Conservation (phyloP, 2,888 invertebrate species). For the Tuberolachnus salignus region DNA sequence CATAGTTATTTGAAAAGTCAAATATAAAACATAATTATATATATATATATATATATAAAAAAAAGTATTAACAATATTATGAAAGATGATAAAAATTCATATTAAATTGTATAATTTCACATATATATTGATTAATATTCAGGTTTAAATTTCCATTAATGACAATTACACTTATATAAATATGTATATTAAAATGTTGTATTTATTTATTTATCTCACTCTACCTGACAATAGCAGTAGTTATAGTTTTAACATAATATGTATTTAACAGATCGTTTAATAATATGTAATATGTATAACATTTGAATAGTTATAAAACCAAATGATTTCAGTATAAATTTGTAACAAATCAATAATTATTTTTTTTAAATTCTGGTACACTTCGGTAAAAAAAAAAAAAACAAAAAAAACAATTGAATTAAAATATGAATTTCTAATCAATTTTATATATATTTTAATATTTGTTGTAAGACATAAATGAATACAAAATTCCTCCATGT, state of each 20-base stretch:
- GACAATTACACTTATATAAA: not conserved
- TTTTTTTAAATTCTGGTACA: constrained; percentile 22
- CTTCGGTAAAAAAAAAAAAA: constrained; percentile 20
- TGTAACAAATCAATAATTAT: constrained; percentile 42
- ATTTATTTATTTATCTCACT: constrained; percentile 19
- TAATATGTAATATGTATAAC: constrained; percentile 15
- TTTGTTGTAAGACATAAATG: constrained; percentile 1
- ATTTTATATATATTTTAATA: constrained; percentile 5
- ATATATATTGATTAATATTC: no score
- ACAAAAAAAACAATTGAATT: constrained; percentile 14
- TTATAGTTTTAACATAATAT: constrained; percentile 13
- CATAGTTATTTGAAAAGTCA: no score
- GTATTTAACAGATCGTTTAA: not conserved
- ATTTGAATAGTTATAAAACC: constrained; percentile 36
- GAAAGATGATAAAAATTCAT: no score
- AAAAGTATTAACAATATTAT: no score
- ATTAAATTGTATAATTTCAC: no score
- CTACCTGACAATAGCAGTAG: not conserved
- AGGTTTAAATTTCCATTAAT: not conserved
- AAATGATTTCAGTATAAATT: constrained; percentile 38
- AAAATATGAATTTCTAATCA: not conserved
- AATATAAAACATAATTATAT: no score
- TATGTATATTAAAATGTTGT: constrained; percentile 12
- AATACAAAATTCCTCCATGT: constrained; percentile 10
- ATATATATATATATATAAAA: no score